These are phyloP conservation scores for Heteromurus nitidus DNA, from an alignment of 2,888 invertebrate genomes.

Conservation along the genomic window DNA sequence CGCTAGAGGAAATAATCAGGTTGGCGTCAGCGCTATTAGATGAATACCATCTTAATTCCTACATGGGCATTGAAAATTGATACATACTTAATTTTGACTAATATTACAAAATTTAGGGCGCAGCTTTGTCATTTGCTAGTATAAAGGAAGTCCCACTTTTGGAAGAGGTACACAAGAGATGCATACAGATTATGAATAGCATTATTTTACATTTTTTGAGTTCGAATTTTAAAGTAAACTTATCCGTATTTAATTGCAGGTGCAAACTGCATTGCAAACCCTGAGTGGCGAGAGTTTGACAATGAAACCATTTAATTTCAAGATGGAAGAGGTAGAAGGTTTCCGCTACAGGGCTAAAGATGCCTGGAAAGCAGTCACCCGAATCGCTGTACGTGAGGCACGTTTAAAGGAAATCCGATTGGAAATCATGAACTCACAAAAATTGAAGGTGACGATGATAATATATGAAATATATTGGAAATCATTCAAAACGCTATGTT, in stretches of 20 bases:
- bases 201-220: not conserved
- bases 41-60: too few relatives aligned
- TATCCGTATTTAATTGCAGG: constrained; percentile 38
- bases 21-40: too few relatives aligned
- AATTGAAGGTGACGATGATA: constrained; percentile 83
- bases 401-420: constrained; percentile 95
- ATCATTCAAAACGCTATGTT: too few relatives aligned
- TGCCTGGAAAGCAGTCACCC: constrained; percentile 95
- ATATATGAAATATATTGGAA: not conserved
- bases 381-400: constrained; percentile 94
- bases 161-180: constrained; percentile 74
- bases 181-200: not conserved
- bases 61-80: not conserved
- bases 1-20: constrained; percentile 89
- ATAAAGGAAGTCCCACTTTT: constrained; percentile 85
- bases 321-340: constrained; percentile 95
- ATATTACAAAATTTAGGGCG: constrained; percentile 81
- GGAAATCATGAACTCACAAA: constrained; percentile 94
- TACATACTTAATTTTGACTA: not conserved
- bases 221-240: not conserved
- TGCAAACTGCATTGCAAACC: constrained; percentile 83
- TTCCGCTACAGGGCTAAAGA: constrained; percentile 96
- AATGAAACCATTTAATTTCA: constrained; percentile 88
- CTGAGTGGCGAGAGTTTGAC: constrained; percentile 80
- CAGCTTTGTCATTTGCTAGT: constrained; percentile 91